Evolutionary conservation across 2,888 invertebrate species (phyloP), one percentile per base, ranked within the genome.

Genomic region (Dichetophora obliterata): DNA sequence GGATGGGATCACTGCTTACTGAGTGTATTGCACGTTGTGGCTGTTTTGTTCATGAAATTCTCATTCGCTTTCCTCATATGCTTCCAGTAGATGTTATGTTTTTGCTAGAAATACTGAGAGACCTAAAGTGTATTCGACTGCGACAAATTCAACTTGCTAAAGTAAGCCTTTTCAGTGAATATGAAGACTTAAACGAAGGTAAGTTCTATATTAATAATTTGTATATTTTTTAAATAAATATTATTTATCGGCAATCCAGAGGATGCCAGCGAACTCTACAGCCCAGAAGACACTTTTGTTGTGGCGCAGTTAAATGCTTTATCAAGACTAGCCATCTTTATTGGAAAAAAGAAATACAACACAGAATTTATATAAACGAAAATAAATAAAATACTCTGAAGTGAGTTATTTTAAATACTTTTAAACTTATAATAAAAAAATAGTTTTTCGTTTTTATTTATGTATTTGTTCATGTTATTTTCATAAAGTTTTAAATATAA

Each of bases 1-100:
- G 94, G 92, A 83, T 95, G 75, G 92, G 93, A 65, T 91, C 92
- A 11, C 86, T 95, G 75, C 87, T 95, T 76, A 91, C 92, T 4
- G 91, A 93, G 82, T 91, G 94, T 77, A 90, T 94, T 84, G 89
- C 91, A 27, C 90, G 91, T 80, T 93, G 93, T 0, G 93, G 93
- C 1, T 89, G 91, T 73, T 89, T 90, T 2, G 86, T 94, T 37
- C 83, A 88, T 5, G 88, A 88, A 43, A 84, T 95, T 8, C 91
- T 91, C 81, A 87, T 90, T 52, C 91, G 92, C 81, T 95, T 94
- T 86, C 90, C 91, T 27, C 92, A 92, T 80, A 85, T 95, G 75
- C 92, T 93, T 81, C 94, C 94, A 0, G 92, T 92, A 52, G 86
- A 87, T 69, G 81, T 86, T 54, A 84, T 86, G 82, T 86, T 85